Evolutionary conservation across 1,140 invertebrate genomes (phyloP).

Genomic region (Carposina sasakii): DNA sequence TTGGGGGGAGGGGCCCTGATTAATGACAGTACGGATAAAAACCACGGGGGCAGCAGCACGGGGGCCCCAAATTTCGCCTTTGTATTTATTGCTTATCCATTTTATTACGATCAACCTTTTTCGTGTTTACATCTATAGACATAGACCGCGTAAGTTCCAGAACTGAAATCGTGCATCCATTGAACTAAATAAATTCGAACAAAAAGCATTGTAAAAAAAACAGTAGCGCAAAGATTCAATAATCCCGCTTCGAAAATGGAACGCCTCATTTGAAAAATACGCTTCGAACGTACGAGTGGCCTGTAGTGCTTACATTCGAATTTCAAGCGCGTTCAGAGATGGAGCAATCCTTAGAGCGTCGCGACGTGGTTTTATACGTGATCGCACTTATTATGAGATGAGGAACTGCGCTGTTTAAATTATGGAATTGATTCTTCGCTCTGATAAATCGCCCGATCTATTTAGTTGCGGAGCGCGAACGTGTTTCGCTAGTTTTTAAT

Average conservation of each 20-base stretch:
- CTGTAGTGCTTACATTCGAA: constrained; percentile 27
- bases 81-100: constrained; percentile 57
- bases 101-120: constrained; percentile 41
- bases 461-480: too few species aligned
- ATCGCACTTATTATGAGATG: constrained; percentile 34
- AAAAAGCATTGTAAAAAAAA: too few species aligned
- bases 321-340: constrained; percentile 37
- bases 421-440: constrained; percentile 30
- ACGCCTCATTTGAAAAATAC: too few species aligned
- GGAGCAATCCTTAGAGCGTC: constrained; percentile 46
- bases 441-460: too few species aligned
- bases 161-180: constrained; percentile 3
- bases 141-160: constrained; percentile 14
- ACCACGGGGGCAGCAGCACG: constrained; percentile 20
- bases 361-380: constrained; percentile 53
- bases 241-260: background rate
- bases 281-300: constrained; percentile 33
- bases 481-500: too few species aligned
- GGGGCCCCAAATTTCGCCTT: constrained; percentile 39
- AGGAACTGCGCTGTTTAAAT: constrained; percentile 26
- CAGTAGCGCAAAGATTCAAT: background rate
- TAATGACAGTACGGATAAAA: constrained; percentile 38
- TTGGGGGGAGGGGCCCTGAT: constrained; percentile 31
- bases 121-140: constrained; percentile 22
- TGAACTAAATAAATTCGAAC: too few species aligned